These are phyloP conservation scores for Eupithecia pulchellata DNA, from an alignment of 2,888 invertebrate genomes.

Conservation along the genomic window DNA sequence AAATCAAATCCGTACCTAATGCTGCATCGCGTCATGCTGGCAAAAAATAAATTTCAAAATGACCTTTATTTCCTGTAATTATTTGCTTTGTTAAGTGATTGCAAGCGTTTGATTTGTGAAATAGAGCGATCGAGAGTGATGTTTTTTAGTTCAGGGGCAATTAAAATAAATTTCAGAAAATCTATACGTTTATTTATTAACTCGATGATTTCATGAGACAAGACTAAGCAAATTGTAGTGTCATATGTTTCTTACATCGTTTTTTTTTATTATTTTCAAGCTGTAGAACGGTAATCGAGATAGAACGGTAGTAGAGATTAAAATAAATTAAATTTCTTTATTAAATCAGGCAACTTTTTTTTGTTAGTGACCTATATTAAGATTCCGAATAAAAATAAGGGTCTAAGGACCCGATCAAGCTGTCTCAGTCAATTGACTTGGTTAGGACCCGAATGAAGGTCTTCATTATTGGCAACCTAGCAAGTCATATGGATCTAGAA, in stretches of 20 bases:
- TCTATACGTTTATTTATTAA: neutral
- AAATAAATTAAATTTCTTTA: too few species aligned
- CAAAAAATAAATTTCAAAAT: neutral
- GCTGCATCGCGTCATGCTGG: neutral
- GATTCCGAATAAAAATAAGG: too few species aligned
- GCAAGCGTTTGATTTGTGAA: neutral
- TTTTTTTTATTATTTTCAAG: neutral
- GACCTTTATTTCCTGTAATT: slow-evolving; percentile 6
- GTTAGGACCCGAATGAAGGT: too few species aligned
- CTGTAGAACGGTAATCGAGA: neutral
- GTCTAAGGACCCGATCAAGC: too few species aligned
- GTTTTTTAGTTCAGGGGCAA: neutral
- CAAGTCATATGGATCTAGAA: too few species aligned
- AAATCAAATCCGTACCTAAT: slow-evolving; percentile 23
- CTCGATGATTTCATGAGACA: neutral
- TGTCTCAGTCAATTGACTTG: too few species aligned
- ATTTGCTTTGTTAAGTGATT: neutral
- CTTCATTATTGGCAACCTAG: too few species aligned
- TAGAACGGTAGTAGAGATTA: too few species aligned
- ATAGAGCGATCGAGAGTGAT: neutral
- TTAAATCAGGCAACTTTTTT: too few species aligned
- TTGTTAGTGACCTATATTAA: too few species aligned
- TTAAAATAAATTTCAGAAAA: neutral
- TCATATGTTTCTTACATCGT: neutral
- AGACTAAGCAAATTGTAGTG: neutral